A percentile compares a stretch with the other conserved stretches of the same genome.
Conservation (phyloP, 2,113 vertebrate species). For the Arizona elegans region DNA sequence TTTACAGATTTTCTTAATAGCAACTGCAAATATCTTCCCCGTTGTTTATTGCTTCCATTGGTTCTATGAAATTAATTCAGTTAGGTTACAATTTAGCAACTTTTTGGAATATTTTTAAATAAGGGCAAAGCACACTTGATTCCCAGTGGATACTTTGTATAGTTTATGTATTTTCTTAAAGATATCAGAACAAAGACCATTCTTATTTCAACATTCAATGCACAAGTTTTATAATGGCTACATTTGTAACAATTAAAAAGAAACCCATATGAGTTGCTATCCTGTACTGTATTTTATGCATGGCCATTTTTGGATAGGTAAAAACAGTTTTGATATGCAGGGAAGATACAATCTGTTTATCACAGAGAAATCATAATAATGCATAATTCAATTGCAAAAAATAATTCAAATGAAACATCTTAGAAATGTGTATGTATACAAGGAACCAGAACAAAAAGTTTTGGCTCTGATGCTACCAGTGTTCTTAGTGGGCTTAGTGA, state of each 20-base stretch:
- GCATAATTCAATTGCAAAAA: not conserved
- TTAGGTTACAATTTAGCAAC: not conserved
- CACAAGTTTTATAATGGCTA: not conserved
- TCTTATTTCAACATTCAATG: not conserved
- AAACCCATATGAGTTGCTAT: not conserved
- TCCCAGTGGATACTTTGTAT: conserved; percentile 31
- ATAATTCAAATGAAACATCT: not conserved
- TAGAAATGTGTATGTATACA: not conserved
- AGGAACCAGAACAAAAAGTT: not conserved
- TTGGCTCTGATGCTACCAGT: not conserved
- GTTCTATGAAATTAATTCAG: not conserved
- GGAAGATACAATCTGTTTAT: conserved; percentile 20
- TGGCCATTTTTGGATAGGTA: not conserved
- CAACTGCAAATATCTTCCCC: not conserved
- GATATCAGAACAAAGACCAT: conserved; percentile 35
- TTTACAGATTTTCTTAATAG: not conserved
- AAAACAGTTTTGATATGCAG: conserved; percentile 9
- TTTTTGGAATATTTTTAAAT: not conserved
- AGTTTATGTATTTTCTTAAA: conserved; percentile 4
- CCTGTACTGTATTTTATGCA: not conserved
- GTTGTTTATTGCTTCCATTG: not conserved
- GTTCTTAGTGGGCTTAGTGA: not conserved
- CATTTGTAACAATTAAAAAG: not conserved
- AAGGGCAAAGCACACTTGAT: conserved; percentile 14
- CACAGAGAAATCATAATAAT: not conserved